Evolutionary conservation across 2,113 vertebrate species (phyloP).

Genomic region (Amia ocellicauda): DNA sequence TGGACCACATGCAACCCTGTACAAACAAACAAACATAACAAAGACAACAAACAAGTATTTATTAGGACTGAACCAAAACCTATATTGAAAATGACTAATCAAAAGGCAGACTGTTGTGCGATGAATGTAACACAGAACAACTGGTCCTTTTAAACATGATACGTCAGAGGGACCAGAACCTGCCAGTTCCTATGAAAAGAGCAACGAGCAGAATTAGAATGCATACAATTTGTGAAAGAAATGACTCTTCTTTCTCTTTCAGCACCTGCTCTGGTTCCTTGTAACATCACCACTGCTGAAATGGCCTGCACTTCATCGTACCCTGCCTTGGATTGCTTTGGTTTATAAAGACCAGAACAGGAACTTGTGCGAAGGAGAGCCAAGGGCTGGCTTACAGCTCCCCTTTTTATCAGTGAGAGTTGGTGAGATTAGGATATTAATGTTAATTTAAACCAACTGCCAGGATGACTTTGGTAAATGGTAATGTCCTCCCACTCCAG

Average conservation of each 20-base stretch:
- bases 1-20: too few species aligned
- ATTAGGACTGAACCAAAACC: constrained; percentile 22
- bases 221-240: neutral
- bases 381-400: neutral
- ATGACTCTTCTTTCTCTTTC: constrained; percentile 50
- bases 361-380: neutral
- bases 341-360: constrained; percentile 25
- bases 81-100: constrained; percentile 48
- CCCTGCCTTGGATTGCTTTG: neutral
- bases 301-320: constrained; percentile 51
- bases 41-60: too few species aligned
- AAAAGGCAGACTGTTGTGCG: constrained; percentile 54
- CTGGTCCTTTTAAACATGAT: constrained; percentile 66
- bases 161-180: constrained; percentile 32
- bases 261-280: constrained; percentile 63
- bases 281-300: constrained; percentile 54
- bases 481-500: constrained; percentile 10
- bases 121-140: constrained; percentile 44
- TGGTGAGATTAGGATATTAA: constrained; percentile 6
- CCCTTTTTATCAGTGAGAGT: neutral
- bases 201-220: constrained; percentile 34
- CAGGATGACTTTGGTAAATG: constrained; percentile 6
- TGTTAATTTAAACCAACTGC: constrained; percentile 26
- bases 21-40: too few species aligned
- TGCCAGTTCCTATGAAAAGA: constrained; percentile 38